Conservation (phyloP, 2,113 vertebrate species). For the Microtus oregoni region DNA sequence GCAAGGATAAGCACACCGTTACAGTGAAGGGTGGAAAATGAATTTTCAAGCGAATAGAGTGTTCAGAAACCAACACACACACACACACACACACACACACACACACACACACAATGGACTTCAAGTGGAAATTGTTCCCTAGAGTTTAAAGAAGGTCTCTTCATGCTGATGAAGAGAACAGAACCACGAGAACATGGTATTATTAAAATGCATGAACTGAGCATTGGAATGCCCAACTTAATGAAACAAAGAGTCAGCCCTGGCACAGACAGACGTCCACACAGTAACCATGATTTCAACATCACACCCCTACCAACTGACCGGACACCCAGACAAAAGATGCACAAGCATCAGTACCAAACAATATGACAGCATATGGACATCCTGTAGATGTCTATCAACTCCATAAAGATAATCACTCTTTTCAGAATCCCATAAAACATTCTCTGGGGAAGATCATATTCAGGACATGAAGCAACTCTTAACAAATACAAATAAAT, state of each 20-base stretch:
- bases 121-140: neutral
- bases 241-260: neutral
- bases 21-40: neutral
- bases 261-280: neutral
- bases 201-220: neutral
- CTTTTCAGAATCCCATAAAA: neutral
- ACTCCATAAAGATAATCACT: neutral
- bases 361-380: neutral
- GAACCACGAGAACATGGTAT: neutral
- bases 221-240: neutral
- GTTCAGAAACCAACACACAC: neutral
- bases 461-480: neutral
- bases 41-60: neutral
- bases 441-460: neutral
- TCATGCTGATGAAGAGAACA: neutral
- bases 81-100: neutral
- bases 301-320: neutral
- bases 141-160: neutral
- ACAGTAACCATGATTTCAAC: neutral
- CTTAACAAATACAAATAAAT: neutral
- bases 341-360: neutral
- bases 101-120: neutral
- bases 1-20: neutral
- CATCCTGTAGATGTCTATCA: neutral
- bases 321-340: neutral